Conservation (phyloP, 2,888 invertebrate species). For the Syritta pipiens region DNA sequence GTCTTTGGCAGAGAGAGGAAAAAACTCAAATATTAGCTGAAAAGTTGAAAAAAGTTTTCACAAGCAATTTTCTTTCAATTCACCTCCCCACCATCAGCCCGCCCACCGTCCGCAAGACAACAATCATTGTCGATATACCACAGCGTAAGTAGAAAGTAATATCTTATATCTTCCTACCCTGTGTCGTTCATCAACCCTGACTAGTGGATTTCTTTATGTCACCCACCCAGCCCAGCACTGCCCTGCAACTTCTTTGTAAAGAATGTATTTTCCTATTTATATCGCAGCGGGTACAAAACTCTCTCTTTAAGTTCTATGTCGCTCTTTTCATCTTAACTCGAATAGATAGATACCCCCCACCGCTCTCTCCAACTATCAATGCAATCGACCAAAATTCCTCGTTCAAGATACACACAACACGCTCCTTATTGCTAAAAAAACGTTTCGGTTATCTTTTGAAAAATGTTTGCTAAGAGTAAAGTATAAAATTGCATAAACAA, state of each 20-base stretch:
- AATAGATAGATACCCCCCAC: conserved; percentile 35
- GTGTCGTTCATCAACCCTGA: conserved; percentile 41
- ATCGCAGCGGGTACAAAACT: conserved; percentile 43
- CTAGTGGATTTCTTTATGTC: conserved; percentile 1
- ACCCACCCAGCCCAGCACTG: not conserved
- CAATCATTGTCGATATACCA: conserved; percentile 67
- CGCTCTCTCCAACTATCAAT: conserved; percentile 11
- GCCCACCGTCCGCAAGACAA: conserved; percentile 41
- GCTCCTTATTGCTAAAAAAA: conserved; percentile 65
- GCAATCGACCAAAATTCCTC: conserved; percentile 51
- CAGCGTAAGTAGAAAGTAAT: conserved; percentile 62
- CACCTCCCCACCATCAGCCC: not conserved
- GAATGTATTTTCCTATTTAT: conserved; percentile 26
- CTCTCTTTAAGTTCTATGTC: conserved; percentile 44
- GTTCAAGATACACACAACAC: conserved; percentile 27
- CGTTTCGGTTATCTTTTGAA: conserved; percentile 65
- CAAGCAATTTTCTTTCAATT: conserved; percentile 59
- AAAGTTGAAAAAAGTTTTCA: conserved; percentile 67
- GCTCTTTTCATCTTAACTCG: conserved; percentile 50
- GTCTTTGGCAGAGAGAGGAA: conserved; percentile 15
- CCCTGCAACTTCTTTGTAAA: conserved; percentile 4
- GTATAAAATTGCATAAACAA: conserved; percentile 69
- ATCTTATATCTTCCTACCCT: conserved; percentile 54
- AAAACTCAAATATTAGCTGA: conserved; percentile 66
- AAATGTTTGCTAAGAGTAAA: conserved; percentile 66